A percentile compares a stretch with the other conserved stretches of the same genome.
These are phyloP conservation scores for Macrotrachela quadricornifera DNA, from an alignment of 1,140 invertebrate genomes.

Conservation along the genomic window DNA sequence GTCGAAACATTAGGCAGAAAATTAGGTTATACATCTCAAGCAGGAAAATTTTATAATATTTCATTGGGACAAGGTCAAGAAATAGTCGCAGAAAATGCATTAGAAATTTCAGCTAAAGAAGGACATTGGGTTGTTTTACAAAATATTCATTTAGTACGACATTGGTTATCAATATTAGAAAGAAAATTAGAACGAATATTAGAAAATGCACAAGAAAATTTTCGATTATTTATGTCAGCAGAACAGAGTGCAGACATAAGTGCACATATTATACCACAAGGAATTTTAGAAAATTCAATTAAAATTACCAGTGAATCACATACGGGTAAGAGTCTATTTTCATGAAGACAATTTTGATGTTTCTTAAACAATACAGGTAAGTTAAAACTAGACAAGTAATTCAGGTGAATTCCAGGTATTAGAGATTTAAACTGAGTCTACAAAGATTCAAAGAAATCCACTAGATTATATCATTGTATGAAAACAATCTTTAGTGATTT, in stretches of 20 bases:
- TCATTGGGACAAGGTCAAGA: slow-evolving; percentile 93
- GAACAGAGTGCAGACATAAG: slow-evolving; percentile 63
- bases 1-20: slow-evolving; percentile 67
- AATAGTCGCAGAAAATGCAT: slow-evolving; percentile 65
- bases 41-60: slow-evolving; percentile 75
- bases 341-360: too few species aligned
- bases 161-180: slow-evolving; percentile 68
- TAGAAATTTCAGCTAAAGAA: slow-evolving; percentile 57
- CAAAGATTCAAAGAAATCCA: too few species aligned
- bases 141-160: slow-evolving; percentile 42
- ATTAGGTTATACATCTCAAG: slow-evolving; percentile 54
- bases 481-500: too few species aligned
- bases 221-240: slow-evolving; percentile 72
- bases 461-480: too few species aligned
- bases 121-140: slow-evolving; percentile 88
- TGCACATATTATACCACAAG: slow-evolving; percentile 74
- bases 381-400: too few species aligned
- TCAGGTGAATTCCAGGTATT: too few species aligned
- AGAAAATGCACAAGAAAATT: slow-evolving; percentile 50
- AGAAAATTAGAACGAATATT: slow-evolving; percentile 59
- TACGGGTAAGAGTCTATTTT: too few species aligned
- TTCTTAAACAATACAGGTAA: too few species aligned
- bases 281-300: slow-evolving; percentile 75
- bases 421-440: too few species aligned
- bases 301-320: slow-evolving; percentile 93